phyloP scores from a whole-genome alignment of 2,113 vertebrate species.

The Platichthys stellatus region DNA sequence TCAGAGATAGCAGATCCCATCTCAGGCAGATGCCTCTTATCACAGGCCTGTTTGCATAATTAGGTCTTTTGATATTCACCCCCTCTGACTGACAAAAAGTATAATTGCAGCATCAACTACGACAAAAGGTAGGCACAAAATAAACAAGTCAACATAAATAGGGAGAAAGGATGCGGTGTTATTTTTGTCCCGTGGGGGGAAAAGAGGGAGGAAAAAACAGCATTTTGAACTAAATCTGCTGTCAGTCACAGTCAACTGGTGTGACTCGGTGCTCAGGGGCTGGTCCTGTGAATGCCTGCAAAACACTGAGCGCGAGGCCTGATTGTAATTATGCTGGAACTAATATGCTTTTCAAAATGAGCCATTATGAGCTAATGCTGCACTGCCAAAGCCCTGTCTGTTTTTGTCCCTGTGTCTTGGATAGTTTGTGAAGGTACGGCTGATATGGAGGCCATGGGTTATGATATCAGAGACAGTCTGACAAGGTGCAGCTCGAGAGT shows the following conservation, averaged over 20 bases:
- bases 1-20: conserved; percentile 87
- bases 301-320: conserved; percentile 82
- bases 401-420: conserved; percentile 82
- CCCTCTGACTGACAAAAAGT: conserved; percentile 83
- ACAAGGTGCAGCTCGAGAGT: conserved; percentile 7
- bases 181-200: conserved; percentile 83
- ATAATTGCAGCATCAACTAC: conserved; percentile 82
- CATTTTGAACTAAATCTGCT: conserved; percentile 81
- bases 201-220: conserved; percentile 65
- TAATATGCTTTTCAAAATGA: conserved; percentile 88
- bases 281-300: conserved; percentile 82
- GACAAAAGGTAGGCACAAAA: conserved; percentile 83
- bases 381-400: conserved; percentile 82
- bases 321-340: conserved; percentile 88
- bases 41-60: conserved; percentile 81
- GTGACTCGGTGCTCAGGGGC: conserved; percentile 80
- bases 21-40: conserved; percentile 78
- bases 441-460: conserved; percentile 82
- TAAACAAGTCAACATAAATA: conserved; percentile 84
- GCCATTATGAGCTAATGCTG: conserved; percentile 87
- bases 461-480: conserved; percentile 73
- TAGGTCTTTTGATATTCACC: conserved; percentile 81
- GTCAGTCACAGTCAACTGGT: conserved; percentile 86
- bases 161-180: conserved; percentile 79
- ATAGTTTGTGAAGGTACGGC: conserved; percentile 83